Evolutionary conservation across 2,113 vertebrate genomes (phyloP).

Genomic region (Callopanchax toddi): DNA sequence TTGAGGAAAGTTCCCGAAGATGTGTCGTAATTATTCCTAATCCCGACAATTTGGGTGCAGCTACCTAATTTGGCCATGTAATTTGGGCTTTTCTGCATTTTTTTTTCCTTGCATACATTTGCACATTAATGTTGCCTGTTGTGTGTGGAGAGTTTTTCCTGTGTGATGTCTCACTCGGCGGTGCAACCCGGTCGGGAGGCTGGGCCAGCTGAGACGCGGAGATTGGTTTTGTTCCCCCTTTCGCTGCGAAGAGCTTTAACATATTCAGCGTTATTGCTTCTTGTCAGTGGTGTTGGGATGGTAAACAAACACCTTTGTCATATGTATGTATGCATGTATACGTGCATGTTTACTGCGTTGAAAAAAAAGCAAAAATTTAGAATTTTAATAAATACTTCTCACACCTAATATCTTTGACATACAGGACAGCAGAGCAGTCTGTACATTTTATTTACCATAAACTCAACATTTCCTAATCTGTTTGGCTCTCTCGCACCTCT

Average conservation of each 20-base stretch:
- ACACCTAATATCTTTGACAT: background rate
- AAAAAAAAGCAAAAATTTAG: no score
- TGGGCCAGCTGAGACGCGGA: slow-evolving; percentile 97
- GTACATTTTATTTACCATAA: slow-evolving; percentile 53
- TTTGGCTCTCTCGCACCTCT: slow-evolving; percentile 31
- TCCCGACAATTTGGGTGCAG: slow-evolving; percentile 98
- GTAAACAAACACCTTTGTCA: slow-evolving; percentile 64
- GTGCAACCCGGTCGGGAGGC: slow-evolving; percentile 96
- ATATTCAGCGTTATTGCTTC: slow-evolving; percentile 86
- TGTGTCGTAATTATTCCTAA: slow-evolving; percentile 99
- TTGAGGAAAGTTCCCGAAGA: slow-evolving; percentile 94
- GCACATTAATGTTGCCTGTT: slow-evolving; percentile 99
- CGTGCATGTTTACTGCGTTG: slow-evolving; percentile 1
- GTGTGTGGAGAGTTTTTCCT: slow-evolving; percentile 91
- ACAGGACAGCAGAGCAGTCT: slow-evolving; percentile 5
- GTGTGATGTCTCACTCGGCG: slow-evolving; percentile 95
- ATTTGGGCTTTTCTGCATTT: slow-evolving; percentile 81
- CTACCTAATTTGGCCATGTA: slow-evolving; percentile 82
- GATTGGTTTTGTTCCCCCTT: slow-evolving; percentile 98
- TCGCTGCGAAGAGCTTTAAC: slow-evolving; percentile 94
- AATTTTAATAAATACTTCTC: slow-evolving; percentile 11
- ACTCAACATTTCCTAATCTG: slow-evolving; percentile 33
- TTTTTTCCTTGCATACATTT: slow-evolving; percentile 93
- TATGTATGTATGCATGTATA: slow-evolving; percentile 6
- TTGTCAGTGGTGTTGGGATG: slow-evolving; percentile 55